A percentile compares a stretch with the other conserved stretches of the same genome.
phyloP scores from a whole-genome alignment of 2,888 invertebrate genomes.

The Leptinotarsa peninsularis region DNA sequence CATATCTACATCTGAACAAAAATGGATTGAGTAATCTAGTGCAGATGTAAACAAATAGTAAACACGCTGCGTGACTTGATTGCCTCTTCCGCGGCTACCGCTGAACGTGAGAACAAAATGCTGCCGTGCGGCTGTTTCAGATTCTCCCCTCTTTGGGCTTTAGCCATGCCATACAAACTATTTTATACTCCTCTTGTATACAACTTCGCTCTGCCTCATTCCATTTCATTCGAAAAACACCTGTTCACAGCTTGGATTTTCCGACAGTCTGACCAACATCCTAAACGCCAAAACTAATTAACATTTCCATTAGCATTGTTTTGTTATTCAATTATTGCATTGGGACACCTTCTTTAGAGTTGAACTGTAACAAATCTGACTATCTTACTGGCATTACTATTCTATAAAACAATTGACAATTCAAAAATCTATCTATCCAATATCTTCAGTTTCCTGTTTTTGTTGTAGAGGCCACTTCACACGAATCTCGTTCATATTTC shows the following conservation, averaged over 20 bases:
- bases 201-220: constrained; percentile 51
- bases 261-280: constrained; percentile 72
- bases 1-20: background rate
- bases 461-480: constrained; percentile 23
- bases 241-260: constrained; percentile 80
- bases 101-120: constrained; percentile 63
- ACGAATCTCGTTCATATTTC: constrained; percentile 6
- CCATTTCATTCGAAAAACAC: constrained; percentile 81
- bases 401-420: too few relatives aligned
- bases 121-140: constrained; percentile 52
- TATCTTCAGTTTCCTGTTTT: background rate
- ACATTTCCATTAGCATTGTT: constrained; percentile 4
- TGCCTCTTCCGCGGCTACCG: constrained; percentile 55
- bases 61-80: constrained; percentile 46
- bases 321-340: background rate
- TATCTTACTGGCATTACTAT: too few relatives aligned
- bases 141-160: constrained; percentile 58
- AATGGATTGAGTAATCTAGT: constrained; percentile 1
- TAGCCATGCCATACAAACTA: constrained; percentile 53
- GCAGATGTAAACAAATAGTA: constrained; percentile 45
- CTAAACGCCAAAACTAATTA: constrained; percentile 6
- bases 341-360: too few relatives aligned
- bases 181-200: constrained; percentile 66
- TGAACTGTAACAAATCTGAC: too few relatives aligned
- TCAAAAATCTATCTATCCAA: background rate